These are phyloP conservation scores for Falco biarmicus DNA, from an alignment of 2,797 vertebrate species.

Conservation along the genomic window DNA sequence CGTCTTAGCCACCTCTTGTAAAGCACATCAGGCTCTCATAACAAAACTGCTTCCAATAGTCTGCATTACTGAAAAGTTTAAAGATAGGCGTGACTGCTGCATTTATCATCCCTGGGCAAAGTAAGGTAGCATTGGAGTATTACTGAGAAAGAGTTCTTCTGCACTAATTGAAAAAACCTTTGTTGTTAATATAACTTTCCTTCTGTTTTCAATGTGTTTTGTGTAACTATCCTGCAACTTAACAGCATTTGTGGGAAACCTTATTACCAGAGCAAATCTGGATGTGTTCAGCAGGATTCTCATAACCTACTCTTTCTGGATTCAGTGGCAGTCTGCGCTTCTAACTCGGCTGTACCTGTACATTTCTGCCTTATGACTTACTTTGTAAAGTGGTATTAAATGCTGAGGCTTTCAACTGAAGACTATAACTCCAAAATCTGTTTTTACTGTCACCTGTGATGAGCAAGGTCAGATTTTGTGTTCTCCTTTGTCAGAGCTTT, in stretches of 20 bases:
- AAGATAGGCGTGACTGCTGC: background rate
- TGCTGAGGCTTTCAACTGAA: background rate
- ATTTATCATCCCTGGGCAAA: background rate
- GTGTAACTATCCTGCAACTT: background rate
- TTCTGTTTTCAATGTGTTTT: background rate
- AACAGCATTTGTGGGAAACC: background rate
- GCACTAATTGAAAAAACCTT: background rate
- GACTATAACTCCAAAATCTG: background rate
- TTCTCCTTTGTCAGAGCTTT: constrained; percentile 4
- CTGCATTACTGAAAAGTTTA: background rate
- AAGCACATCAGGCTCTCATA: background rate
- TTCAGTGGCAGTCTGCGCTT: background rate
- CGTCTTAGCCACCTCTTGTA: background rate
- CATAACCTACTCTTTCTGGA: background rate
- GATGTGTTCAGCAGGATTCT: background rate
- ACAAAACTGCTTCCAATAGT: background rate
- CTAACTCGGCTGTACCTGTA: background rate
- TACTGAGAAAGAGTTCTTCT: background rate
- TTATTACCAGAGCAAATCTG: background rate
- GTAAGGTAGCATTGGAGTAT: background rate
- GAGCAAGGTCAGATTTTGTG: background rate
- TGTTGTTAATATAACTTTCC: background rate
- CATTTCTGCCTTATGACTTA: background rate
- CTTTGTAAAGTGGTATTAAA: background rate
- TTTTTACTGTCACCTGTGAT: background rate